Percentiles rank a stretch among this genome's conserved stretches.
Evolutionary conservation across 2,797 vertebrate genomes (phyloP).

Genomic region (Pseudochaenichthys georgianus): DNA sequence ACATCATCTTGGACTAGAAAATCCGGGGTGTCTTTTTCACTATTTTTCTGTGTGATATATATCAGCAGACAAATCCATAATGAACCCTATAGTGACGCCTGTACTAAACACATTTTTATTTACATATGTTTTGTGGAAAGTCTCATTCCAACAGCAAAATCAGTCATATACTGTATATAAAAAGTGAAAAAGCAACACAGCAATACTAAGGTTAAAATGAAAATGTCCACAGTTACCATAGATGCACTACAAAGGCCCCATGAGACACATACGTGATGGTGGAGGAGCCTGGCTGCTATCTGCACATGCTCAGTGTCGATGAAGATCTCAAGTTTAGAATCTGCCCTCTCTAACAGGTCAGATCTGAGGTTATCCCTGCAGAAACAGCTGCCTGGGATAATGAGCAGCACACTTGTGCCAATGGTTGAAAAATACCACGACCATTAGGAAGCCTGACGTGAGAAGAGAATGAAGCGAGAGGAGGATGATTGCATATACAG

Average conservation of each 20-base stretch:
- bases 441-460: conserved; percentile 48
- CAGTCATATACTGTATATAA: background rate
- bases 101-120: background rate
- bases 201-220: background rate
- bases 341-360: conserved; percentile 66
- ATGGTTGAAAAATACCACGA: conserved; percentile 58
- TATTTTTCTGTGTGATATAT: too few species aligned
- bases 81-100: background rate
- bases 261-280: conserved; percentile 12
- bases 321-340: conserved; percentile 68
- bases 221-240: conserved; percentile 2
- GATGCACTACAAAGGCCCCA: background rate
- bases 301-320: conserved; percentile 49
- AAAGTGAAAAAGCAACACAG: background rate
- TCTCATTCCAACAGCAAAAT: background rate
- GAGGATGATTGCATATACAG: conserved; percentile 16
- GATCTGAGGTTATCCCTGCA: conserved; percentile 55
- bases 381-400: conserved; percentile 73
- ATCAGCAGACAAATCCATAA: too few species aligned
- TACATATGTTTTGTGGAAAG: background rate
- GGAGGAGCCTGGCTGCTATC: conserved; percentile 40
- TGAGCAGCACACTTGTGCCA: conserved; percentile 68
- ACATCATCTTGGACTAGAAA: too few species aligned
- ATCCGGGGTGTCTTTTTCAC: too few species aligned
- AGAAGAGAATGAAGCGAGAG: conserved; percentile 10